Percentiles rank a stretch among this genome's conserved stretches.
phyloP scores from a whole-genome alignment of 1,140 invertebrate species.

The Drosophila erecta region DNA sequence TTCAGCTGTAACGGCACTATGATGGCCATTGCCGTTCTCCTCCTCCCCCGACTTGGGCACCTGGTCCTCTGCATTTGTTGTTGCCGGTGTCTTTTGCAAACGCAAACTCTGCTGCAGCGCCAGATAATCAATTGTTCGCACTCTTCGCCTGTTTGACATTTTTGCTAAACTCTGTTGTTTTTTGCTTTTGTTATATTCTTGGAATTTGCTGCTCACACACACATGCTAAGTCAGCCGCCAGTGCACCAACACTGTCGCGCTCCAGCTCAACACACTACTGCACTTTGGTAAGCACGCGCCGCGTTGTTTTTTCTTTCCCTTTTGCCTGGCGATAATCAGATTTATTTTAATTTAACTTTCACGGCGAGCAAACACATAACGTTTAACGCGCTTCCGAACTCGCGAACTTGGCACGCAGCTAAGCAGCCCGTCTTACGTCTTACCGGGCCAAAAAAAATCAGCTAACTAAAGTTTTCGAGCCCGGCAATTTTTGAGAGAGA shows the following conservation, averaged over 20 bases:
- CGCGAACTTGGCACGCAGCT: slow-evolving; percentile 16
- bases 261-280: slow-evolving; percentile 12
- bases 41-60: background rate
- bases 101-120: slow-evolving; percentile 62
- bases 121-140: slow-evolving; percentile 71
- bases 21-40: slow-evolving; percentile 27
- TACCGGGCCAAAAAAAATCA: slow-evolving; percentile 32
- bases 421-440: slow-evolving; percentile 27
- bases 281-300: slow-evolving; percentile 40
- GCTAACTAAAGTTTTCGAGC: slow-evolving; percentile 2
- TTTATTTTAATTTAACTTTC: slow-evolving; percentile 57
- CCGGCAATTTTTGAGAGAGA: background rate
- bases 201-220: slow-evolving; percentile 43
- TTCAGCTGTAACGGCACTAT: slow-evolving; percentile 6
- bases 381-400: background rate
- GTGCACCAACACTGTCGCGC: slow-evolving; percentile 26
- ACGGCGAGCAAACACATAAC: slow-evolving; percentile 41
- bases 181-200: slow-evolving; percentile 55
- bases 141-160: slow-evolving; percentile 70
- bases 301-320: slow-evolving; percentile 34
- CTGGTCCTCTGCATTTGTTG: slow-evolving; percentile 2
- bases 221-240: background rate
- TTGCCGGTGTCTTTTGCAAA: slow-evolving; percentile 43
- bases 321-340: slow-evolving; percentile 41
- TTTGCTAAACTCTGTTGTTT: slow-evolving; percentile 20